These are phyloP conservation scores for Cottoperca gobio DNA, from an alignment of 2,797 vertebrate genomes.

Conservation along the genomic window DNA sequence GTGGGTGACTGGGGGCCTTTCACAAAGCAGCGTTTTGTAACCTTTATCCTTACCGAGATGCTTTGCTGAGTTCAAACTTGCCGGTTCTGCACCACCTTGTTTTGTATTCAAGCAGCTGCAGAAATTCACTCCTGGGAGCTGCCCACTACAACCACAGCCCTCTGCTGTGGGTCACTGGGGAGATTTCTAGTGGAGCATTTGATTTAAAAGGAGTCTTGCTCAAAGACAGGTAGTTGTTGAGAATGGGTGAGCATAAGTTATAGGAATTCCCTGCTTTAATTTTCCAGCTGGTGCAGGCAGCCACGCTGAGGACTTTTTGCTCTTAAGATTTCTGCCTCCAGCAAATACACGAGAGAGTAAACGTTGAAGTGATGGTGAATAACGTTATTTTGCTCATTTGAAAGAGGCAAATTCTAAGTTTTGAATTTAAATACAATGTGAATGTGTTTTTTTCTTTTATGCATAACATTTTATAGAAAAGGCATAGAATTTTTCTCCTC, in stretches of 20 bases:
- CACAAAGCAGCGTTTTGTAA: slow-evolving; percentile 24
- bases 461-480: no score
- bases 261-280: slow-evolving; percentile 41
- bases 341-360: slow-evolving; percentile 30
- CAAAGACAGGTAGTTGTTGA: slow-evolving; percentile 22
- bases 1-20: slow-evolving; percentile 1
- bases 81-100: slow-evolving; percentile 20
- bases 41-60: slow-evolving; percentile 25
- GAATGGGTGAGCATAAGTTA: slow-evolving; percentile 23
- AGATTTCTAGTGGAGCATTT: slow-evolving; percentile 30
- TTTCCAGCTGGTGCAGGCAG: slow-evolving; percentile 23
- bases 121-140: slow-evolving; percentile 43
- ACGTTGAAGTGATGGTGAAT: slow-evolving; percentile 3
- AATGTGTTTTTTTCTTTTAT: slow-evolving; percentile 22
- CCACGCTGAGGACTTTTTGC: slow-evolving; percentile 7
- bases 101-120: slow-evolving; percentile 49
- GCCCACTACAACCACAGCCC: slow-evolving; percentile 40
- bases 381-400: slow-evolving; percentile 2
- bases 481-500: no score
- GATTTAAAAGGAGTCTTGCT: slow-evolving; percentile 24
- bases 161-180: slow-evolving; percentile 26
- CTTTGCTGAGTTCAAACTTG: slow-evolving; percentile 36
- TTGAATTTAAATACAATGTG: not conserved
- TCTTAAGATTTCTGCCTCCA: slow-evolving; percentile 22
- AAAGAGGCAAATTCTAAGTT: slow-evolving; percentile 3